phyloP scores from a whole-genome alignment of 2,888 invertebrate species.

The Polyommatus icarus region DNA sequence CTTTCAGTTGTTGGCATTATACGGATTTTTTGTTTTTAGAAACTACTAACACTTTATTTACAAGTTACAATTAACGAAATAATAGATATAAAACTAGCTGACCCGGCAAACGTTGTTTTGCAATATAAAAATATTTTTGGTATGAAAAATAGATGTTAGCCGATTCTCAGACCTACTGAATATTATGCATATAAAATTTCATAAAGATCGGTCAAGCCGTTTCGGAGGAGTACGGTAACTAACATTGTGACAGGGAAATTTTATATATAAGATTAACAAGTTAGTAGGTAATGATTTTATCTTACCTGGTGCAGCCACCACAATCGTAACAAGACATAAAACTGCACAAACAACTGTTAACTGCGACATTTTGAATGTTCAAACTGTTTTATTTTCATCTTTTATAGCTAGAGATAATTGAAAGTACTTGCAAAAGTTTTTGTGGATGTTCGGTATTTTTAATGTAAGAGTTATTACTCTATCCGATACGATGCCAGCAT shows the following conservation, averaged over 20 bases:
- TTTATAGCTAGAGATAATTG: slow-evolving; percentile 8
- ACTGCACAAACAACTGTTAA: slow-evolving; percentile 57
- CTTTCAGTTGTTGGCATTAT: too few species aligned
- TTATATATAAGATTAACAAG: not conserved
- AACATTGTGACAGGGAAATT: too few species aligned
- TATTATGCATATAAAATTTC: too few species aligned
- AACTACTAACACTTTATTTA: too few species aligned
- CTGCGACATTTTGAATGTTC: slow-evolving; percentile 55
- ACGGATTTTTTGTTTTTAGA: too few species aligned
- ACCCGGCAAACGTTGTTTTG: too few species aligned
- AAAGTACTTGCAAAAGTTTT: not conserved
- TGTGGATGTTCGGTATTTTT: not conserved
- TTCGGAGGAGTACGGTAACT: too few species aligned
- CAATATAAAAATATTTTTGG: too few species aligned
- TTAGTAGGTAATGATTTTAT: not conserved
- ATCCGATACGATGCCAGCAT: not conserved
- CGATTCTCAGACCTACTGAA: too few species aligned
- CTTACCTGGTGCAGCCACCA: slow-evolving; percentile 62
- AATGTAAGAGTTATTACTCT: not conserved
- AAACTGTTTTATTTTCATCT: not conserved
- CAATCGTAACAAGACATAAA: slow-evolving; percentile 60
- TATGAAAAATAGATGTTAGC: too few species aligned
- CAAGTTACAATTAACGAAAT: not conserved
- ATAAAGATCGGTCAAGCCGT: too few species aligned
- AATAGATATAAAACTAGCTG: too few species aligned